phyloP scores from a whole-genome alignment of 2,797 vertebrate genomes.

The Enteromius paludinosus region DNA sequence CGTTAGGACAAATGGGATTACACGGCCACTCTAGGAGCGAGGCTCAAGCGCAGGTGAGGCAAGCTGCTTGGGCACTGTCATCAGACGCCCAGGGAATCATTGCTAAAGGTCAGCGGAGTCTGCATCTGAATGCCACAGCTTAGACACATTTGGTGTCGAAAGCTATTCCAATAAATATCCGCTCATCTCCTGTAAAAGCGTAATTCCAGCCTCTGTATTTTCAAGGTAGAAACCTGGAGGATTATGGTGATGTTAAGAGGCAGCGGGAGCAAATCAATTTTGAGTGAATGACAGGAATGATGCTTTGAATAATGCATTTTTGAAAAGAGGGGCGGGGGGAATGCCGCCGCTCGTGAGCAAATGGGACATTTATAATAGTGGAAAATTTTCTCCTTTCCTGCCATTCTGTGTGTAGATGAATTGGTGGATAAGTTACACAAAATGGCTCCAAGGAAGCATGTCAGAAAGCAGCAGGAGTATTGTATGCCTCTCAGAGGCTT shows the following conservation, averaged over 20 bases:
- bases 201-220: slow-evolving; percentile 70
- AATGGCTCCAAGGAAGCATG: slow-evolving; percentile 67
- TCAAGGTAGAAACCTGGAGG: slow-evolving; percentile 68
- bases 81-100: slow-evolving; percentile 72
- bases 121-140: slow-evolving; percentile 76
- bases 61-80: slow-evolving; percentile 55
- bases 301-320: slow-evolving; percentile 75
- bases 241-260: slow-evolving; percentile 73
- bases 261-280: slow-evolving; percentile 75
- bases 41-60: slow-evolving; percentile 70
- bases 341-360: slow-evolving; percentile 60
- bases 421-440: slow-evolving; percentile 62
- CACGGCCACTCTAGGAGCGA: slow-evolving; percentile 65
- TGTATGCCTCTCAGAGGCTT: slow-evolving; percentile 65
- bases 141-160: slow-evolving; percentile 70
- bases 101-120: slow-evolving; percentile 78
- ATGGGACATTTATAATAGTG: slow-evolving; percentile 62
- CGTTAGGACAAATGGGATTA: slow-evolving; percentile 78
- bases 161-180: slow-evolving; percentile 74
- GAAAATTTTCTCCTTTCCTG: slow-evolving; percentile 57
- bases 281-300: slow-evolving; percentile 71
- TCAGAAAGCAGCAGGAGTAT: slow-evolving; percentile 63
- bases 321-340: slow-evolving; percentile 52
- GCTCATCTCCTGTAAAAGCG: slow-evolving; percentile 65
- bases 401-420: slow-evolving; percentile 65